Conservation (phyloP, 2,888 invertebrate species). For the Noctua janthina region DNA sequence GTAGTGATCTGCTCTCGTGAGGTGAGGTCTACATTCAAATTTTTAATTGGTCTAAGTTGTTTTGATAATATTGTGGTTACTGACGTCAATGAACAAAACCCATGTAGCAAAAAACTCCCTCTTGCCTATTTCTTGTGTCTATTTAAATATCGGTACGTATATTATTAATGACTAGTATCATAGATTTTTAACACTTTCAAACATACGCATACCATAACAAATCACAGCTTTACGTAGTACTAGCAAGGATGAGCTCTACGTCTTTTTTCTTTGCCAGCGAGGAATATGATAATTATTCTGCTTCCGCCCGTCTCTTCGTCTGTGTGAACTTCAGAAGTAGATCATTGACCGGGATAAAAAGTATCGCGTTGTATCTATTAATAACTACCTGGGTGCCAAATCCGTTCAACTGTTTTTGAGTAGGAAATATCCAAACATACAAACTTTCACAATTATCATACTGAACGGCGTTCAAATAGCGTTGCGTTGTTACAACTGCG, state of each 20-base stretch:
- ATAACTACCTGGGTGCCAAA: too few species aligned
- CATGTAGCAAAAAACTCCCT: not conserved
- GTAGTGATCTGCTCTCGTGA: not conserved
- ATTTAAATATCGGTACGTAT: not conserved
- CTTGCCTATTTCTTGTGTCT: not conserved
- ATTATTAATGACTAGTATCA: too few species aligned
- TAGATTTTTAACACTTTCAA: too few species aligned
- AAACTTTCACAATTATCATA: not conserved
- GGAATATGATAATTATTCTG: not conserved
- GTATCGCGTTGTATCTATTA: too few species aligned
- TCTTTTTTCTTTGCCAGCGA: too few species aligned
- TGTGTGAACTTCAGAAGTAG: not conserved
- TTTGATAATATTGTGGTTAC: not conserved
- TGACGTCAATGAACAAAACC: slow-evolving; percentile 15
- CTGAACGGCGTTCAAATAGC: too few species aligned
- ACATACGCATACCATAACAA: too few species aligned
- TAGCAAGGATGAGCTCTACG: too few species aligned
- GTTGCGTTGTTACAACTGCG: too few species aligned
- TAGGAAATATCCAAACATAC: not conserved
- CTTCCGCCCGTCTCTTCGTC: not conserved
- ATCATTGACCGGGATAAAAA: not conserved
- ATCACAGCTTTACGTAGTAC: too few species aligned
- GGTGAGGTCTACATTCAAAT: not conserved
- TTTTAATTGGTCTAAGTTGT: not conserved
- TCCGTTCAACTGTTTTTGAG: too few species aligned